A percentile compares a stretch with the other conserved stretches of the same genome.
phyloP scores from a whole-genome alignment of 2,113 vertebrate genomes.

The Gymnorhina tibicen region DNA sequence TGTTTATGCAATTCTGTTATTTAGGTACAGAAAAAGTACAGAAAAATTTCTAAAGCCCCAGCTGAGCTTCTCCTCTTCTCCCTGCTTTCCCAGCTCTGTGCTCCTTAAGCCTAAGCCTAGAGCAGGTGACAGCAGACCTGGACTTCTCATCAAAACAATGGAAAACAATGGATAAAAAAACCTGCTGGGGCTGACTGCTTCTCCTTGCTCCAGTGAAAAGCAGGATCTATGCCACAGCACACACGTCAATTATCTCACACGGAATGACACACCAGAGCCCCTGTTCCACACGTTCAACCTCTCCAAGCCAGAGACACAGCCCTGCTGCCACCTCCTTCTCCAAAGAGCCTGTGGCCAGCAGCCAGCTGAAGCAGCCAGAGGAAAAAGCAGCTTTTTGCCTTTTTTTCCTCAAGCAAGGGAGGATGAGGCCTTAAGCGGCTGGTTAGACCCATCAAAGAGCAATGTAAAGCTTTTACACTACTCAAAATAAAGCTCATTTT shows the following conservation, averaged over 20 bases:
- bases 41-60: not conserved
- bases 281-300: rapidly evolving
- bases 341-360: not conserved
- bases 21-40: not conserved
- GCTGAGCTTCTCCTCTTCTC: not conserved
- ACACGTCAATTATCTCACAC: not conserved
- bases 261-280: not conserved
- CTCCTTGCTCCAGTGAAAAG: not conserved
- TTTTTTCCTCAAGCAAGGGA: not conserved
- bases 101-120: not conserved
- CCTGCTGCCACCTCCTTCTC: not conserved
- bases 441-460: not conserved
- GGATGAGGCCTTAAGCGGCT: not conserved
- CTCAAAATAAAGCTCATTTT: slow-evolving; percentile 13
- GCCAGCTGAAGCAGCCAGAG: not conserved
- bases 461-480: not conserved
- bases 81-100: not conserved
- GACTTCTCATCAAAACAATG: not conserved
- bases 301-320: not conserved
- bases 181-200: not conserved
- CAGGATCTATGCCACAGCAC: not conserved
- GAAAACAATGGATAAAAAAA: not conserved
- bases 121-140: not conserved
- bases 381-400: not conserved
- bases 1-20: not conserved